phyloP scores from a whole-genome alignment of 1,140 invertebrate species.

The Eriocheir sinensis region DNA sequence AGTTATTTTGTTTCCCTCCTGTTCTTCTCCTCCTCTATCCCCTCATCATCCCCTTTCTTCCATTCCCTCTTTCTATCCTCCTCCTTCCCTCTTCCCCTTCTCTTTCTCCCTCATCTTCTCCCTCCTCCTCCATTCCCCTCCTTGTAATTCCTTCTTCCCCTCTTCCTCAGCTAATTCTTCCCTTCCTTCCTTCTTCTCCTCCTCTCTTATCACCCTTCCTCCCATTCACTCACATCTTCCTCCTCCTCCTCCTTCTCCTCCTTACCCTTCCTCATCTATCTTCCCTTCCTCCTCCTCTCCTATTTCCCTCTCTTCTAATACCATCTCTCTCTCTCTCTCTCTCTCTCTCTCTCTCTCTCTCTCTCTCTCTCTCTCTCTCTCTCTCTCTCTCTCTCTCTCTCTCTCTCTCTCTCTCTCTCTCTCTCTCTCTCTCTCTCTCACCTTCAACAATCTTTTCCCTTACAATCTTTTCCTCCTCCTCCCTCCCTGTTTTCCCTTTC shows the following conservation, averaged over 20 bases:
- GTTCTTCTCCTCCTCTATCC: not conserved
- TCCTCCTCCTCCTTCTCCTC: not conserved
- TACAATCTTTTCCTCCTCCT: not conserved
- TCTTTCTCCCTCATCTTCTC: not conserved
- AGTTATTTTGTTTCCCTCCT: not conserved
- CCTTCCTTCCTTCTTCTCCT: not conserved
- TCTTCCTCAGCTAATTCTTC: not conserved
- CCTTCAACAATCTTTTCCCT: not conserved
- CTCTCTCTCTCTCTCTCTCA: slow-evolving; percentile 10
- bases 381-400: slow-evolving; percentile 22
- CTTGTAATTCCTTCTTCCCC: not conserved
- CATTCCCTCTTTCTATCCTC: not conserved
- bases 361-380: slow-evolving; percentile 22
- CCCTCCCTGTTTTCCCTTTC: not conserved
- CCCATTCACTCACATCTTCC: not conserved
- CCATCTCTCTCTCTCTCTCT: slow-evolving; percentile 1
- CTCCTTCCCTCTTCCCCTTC: not conserved
- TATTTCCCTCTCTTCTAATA: not conserved
- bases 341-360: slow-evolving; percentile 22
- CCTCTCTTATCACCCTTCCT: not conserved
- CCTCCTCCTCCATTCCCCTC: not conserved
- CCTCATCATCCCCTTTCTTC: not conserved
- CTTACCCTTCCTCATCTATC: not conserved
- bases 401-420: slow-evolving; percentile 22
- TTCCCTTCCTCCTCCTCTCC: not conserved